Conservation (phyloP, 2,113 vertebrate species). For the Scolopax mira region DNA sequence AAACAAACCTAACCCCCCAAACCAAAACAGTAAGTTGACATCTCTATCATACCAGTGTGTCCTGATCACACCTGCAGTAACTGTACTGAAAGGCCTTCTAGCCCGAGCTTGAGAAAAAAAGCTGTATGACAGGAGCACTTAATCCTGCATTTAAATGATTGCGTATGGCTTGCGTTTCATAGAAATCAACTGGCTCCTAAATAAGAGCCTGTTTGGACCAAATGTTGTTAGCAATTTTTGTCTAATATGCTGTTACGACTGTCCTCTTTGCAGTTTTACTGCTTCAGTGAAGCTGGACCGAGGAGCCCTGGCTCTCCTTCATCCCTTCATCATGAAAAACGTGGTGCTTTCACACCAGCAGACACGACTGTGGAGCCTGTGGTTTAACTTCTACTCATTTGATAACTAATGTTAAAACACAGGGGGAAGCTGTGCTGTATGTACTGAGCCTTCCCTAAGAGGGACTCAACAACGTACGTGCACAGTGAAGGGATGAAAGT, state of each 20-base stretch:
- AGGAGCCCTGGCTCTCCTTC: neutral
- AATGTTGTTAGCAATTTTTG: neutral
- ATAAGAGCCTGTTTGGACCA: neutral
- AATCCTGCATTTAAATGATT: neutral
- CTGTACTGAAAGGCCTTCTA: neutral
- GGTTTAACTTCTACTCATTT: neutral
- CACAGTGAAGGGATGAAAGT: neutral
- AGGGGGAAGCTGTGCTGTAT: neutral
- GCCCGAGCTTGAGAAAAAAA: neutral
- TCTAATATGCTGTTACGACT: neutral
- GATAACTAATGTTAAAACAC: neutral
- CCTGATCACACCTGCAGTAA: neutral
- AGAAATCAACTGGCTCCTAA: neutral
- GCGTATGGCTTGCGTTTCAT: rapidly evolving
- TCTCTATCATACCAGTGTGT: neutral
- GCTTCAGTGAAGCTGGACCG: neutral
- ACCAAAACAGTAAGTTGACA: neutral
- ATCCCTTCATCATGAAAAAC: neutral
- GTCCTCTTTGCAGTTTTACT: neutral
- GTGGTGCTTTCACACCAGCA: neutral
- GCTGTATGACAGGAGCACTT: neutral
- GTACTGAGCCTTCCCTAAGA: neutral
- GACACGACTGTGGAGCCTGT: neutral
- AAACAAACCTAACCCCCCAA: neutral
- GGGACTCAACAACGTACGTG: neutral